Conservation (phyloP, 2,113 vertebrate genomes). For the Anoplopoma fimbria region DNA sequence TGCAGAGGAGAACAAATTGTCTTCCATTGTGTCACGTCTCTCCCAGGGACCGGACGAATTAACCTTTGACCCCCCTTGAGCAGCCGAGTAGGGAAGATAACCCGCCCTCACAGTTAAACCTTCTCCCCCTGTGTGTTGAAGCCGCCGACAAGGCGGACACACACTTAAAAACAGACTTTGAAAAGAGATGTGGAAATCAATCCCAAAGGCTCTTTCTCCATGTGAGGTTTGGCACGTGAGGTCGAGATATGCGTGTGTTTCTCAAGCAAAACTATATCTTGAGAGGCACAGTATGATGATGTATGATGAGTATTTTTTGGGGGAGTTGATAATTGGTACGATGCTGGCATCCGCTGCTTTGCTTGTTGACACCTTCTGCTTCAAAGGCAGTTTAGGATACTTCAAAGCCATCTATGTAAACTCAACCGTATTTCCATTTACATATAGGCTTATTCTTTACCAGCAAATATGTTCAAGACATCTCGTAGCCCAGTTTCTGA, state of each 20-base stretch:
- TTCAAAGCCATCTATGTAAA: background rate
- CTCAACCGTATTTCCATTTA: background rate
- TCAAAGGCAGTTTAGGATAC: background rate
- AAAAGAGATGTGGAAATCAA: conserved; percentile 29
- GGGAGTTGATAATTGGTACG: background rate
- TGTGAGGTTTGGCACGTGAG: conserved; percentile 26
- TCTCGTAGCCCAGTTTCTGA: background rate
- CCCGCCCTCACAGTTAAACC: conserved; percentile 26
- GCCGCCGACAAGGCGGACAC: conserved; percentile 2
- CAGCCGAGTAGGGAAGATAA: conserved; percentile 59
- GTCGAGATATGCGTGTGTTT: background rate
- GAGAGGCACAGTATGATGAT: conserved; percentile 1
- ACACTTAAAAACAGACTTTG: conserved; percentile 18
- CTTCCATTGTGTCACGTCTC: conserved; percentile 60
- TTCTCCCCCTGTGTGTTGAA: conserved; percentile 19
- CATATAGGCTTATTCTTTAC: background rate
- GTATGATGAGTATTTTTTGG: background rate
- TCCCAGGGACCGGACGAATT: conserved; percentile 65
- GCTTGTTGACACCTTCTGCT: background rate
- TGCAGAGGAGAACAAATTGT: conserved; percentile 67
- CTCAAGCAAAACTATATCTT: background rate
- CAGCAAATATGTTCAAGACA: background rate
- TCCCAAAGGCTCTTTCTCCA: background rate
- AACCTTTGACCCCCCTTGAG: conserved; percentile 60
- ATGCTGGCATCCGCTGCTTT: background rate